Conservation (phyloP, 2,888 invertebrate species). For the Itoplectis maculator region DNA sequence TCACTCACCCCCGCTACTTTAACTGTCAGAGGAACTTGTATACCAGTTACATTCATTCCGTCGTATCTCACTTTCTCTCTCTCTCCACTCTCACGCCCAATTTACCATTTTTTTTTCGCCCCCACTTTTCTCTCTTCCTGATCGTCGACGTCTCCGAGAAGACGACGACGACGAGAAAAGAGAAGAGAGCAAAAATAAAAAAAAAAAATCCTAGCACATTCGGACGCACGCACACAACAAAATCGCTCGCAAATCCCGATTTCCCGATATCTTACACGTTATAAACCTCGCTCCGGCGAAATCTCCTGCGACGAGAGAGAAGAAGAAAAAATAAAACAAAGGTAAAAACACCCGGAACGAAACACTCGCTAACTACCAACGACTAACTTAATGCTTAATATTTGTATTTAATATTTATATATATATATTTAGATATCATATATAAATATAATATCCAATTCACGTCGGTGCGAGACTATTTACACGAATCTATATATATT, state of each 20-base stretch:
- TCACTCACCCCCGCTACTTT: slow-evolving; percentile 79
- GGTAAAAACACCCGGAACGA: slow-evolving; percentile 59
- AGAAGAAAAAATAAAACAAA: slow-evolving; percentile 54
- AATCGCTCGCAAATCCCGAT: slow-evolving; percentile 55
- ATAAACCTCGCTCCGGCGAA: slow-evolving; percentile 38
- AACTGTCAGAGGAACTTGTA: slow-evolving; percentile 90
- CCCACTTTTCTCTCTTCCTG: slow-evolving; percentile 54
- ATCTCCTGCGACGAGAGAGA: slow-evolving; percentile 52
- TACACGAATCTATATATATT: too few species aligned
- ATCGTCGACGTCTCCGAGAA: too few species aligned
- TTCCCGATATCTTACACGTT: not conserved
- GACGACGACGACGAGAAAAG: slow-evolving; percentile 43
- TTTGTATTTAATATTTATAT: slow-evolving; percentile 62
- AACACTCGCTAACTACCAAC: slow-evolving; percentile 69
- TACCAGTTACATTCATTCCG: slow-evolving; percentile 86
- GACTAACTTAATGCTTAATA: slow-evolving; percentile 66
- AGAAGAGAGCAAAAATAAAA: slow-evolving; percentile 31
- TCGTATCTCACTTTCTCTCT: slow-evolving; percentile 67
- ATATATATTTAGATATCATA: slow-evolving; percentile 17
- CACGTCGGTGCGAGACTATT: slow-evolving; percentile 62
- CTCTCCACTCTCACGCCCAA: slow-evolving; percentile 26
- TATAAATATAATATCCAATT: slow-evolving; percentile 50
- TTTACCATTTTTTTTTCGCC: not conserved
- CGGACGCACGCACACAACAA: slow-evolving; percentile 36
- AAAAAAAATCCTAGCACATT: slow-evolving; percentile 12